phyloP scores from a whole-genome alignment of 1,140 invertebrate species.

The Mactra quadrangularis region DNA sequence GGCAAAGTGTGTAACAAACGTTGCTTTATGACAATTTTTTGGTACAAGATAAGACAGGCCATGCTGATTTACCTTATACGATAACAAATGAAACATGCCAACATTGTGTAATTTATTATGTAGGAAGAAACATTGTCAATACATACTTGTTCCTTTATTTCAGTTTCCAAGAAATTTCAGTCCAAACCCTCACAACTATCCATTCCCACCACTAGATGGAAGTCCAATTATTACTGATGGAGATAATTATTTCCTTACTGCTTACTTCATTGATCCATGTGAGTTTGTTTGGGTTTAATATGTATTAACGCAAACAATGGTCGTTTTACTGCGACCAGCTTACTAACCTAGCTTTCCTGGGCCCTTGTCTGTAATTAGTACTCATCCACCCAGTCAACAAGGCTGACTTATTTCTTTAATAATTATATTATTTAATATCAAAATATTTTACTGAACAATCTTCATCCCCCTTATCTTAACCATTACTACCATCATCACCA shows the following conservation, averaged over 20 bases:
- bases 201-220: neutral
- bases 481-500: too few relatives aligned
- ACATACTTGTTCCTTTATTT: neutral
- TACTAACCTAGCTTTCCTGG: too few relatives aligned
- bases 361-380: neutral
- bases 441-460: too few relatives aligned
- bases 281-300: neutral
- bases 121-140: too few relatives aligned
- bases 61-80: too few relatives aligned
- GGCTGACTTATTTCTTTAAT: neutral
- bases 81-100: too few relatives aligned
- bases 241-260: neutral
- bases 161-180: conserved; percentile 5
- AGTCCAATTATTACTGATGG: neutral
- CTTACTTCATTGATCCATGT: conserved; percentile 20
- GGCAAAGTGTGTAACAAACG: too few relatives aligned
- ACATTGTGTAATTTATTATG: too few relatives aligned
- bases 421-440: neutral
- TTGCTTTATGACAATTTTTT: too few relatives aligned
- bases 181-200: conserved; percentile 3
- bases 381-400: neutral
- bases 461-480: too few relatives aligned
- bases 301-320: neutral
- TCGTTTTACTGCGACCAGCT: neutral
- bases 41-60: too few relatives aligned